These are phyloP conservation scores for Cheirogaleus major DNA, from an alignment of 2,797 vertebrate species.

Conservation along the genomic window DNA sequence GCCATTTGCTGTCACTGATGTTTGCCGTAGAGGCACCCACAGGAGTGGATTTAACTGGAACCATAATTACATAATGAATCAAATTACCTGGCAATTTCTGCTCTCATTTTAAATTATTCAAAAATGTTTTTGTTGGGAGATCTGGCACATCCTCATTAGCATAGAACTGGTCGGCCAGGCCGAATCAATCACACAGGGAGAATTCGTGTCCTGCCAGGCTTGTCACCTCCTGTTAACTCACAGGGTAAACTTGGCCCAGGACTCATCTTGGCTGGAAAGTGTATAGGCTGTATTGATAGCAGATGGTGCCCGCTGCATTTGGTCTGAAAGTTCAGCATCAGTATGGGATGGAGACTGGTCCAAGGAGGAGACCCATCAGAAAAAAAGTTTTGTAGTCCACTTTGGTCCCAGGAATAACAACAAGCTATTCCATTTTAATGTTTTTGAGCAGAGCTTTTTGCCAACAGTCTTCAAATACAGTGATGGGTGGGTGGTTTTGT, in stretches of 20 bases:
- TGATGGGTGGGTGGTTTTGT: background rate
- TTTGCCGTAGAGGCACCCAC: conserved; percentile 50
- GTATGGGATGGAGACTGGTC: background rate
- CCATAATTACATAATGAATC: conserved; percentile 75
- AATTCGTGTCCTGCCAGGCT: conserved; percentile 87
- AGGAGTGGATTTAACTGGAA: conserved; percentile 60
- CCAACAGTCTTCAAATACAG: no score
- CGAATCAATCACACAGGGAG: conserved; percentile 87
- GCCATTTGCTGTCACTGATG: conserved; percentile 39
- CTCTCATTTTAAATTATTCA: conserved; percentile 85
- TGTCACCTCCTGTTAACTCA: conserved; percentile 91
- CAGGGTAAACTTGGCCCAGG: conserved; percentile 82
- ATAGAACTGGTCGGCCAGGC: conserved; percentile 86
- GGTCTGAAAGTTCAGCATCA: background rate
- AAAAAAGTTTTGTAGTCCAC: background rate
- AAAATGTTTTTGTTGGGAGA: conserved; percentile 84
- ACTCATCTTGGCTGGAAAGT: conserved; percentile 79
- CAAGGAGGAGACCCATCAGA: background rate
- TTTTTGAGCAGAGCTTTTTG: background rate
- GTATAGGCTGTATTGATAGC: conserved; percentile 79
- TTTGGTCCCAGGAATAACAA: background rate
- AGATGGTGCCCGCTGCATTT: conserved; percentile 74
- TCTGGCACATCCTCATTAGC: conserved; percentile 88
- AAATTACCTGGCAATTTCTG: conserved; percentile 76
- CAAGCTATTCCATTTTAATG: background rate